Base-by-base conservation (phyloP, 2,888 invertebrate genomes). In the Tiliacea citrago region DNA sequence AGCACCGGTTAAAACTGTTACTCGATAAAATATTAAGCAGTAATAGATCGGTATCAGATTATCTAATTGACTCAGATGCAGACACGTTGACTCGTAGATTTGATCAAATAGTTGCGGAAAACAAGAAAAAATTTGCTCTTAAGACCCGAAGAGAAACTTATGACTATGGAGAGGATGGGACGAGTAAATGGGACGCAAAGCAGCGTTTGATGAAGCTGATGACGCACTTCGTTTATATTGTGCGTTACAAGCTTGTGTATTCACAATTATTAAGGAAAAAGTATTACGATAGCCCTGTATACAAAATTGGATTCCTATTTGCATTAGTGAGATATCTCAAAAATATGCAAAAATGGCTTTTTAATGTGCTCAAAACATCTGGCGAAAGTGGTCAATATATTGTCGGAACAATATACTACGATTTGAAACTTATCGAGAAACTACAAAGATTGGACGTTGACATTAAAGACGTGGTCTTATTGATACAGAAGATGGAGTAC, bases 161-260 rank as follows among this genome's bases (percentile, higher is more conserved):
- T 5, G 0, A 12, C 0, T 0, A 0, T 0, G 4, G 0, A 0
- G 57, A 58, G 2, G 8, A 45, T 2, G 0, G 6, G 16, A 0
- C 0, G 0, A 2, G 42, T 9, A 66, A 0, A 5, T 29, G n/a
- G 39, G 4, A n/a, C 0, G 7, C 13, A 2, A 81, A 77, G 5
- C 2, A 0, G 0, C 71, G 16, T 16, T 4, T 53, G 2, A 0
- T 68, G 2, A 18, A 60, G 0, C 0, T 92, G 0, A 92, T 92
- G 89, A 72, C 84, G 7, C 93, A 93, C 60, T 93, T 93, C 29
- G 67, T 93, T 0, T 93, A 93, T 70, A 76, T 83, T 10, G 86
- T 88, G 0, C 87, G 91, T 35, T 92, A 92, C 72, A 90, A 89
- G n/a, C 29, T 94, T 5, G 77, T 89, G 0, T 85, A 83, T 21